Evolutionary conservation across 1,140 invertebrate genomes (phyloP), one percentile per base, ranked within the genome.

Genomic region (Aethina tumida): DNA sequence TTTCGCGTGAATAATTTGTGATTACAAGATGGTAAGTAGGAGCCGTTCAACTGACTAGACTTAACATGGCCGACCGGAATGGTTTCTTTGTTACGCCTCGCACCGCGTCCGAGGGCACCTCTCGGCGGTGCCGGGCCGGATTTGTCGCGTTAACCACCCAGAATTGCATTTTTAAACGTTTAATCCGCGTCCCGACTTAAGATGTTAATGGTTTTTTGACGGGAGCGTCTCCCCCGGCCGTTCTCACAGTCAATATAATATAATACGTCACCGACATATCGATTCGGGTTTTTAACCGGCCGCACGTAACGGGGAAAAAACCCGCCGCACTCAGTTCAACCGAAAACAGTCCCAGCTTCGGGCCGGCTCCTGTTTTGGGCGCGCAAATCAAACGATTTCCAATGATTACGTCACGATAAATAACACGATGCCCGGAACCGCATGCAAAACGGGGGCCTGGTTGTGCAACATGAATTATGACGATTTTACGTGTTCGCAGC

Each of bases 11-110:
- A 60, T 66, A 68, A 63, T 68, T 71, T 65, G 66, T 67, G 69
- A 74, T 72, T 69, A 69, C 67, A 67, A 63, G 66, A 71, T 71
- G 72, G 71, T 74, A 67, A 74, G 72, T 71, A 56, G 43, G 53
- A 50, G 48, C 55, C 53, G 28, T 31, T 25, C 19, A 22, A 39
- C 35, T 45, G 47, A 49, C 50, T 55, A 61, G 58, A 59, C 56
- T 60, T 63, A 73, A 74, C 58, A 75, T 75, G 72, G 72, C 72
- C n/a, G 69, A 55, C 57, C 50, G 35, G 46, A 52, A 61, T 59
- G 41, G 60, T 67, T 67, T 58, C 67, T 71, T 72, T 71, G 67
- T 69, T 63, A 53, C 47, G 22, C 10, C 2, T 33, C n/a, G 10
- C 15, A 21, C 3, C 8, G 18, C 9, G 13, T 17, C 7, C 29